Conservation (phyloP, 2,113 vertebrate genomes). For the Microtus pennsylvanicus region DNA sequence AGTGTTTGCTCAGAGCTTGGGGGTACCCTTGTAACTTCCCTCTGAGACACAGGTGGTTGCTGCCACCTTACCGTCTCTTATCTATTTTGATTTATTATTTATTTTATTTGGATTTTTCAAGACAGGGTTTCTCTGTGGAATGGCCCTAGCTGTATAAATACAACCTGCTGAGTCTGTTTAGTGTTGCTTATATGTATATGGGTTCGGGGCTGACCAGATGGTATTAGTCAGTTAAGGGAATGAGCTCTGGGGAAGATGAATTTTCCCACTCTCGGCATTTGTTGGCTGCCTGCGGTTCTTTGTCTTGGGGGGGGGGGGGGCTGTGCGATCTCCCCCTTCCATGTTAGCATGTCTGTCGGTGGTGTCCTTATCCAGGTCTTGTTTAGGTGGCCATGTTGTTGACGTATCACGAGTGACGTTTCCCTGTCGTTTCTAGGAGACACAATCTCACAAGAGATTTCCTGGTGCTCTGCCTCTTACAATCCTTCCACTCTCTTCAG, state of each 20-base stretch:
- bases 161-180: neutral
- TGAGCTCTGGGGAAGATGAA: neutral
- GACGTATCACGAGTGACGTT: neutral
- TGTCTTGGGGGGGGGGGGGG: too few relatives aligned
- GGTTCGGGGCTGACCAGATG: neutral
- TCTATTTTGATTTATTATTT: neutral
- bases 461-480: neutral
- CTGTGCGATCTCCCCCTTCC: neutral
- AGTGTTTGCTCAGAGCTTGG: neutral
- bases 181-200: neutral
- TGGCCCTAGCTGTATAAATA: neutral
- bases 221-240: neutral
- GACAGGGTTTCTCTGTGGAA: neutral
- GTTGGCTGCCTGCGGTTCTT: neutral
- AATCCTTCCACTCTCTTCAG: neutral
- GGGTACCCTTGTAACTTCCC: neutral
- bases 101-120: too few relatives aligned
- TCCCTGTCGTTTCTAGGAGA: neutral
- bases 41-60: neutral
- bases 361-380: neutral
- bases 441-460: neutral
- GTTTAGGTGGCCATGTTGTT: neutral
- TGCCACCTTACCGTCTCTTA: neutral
- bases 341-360: neutral
- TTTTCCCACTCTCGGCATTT: too few relatives aligned